These are phyloP conservation scores for Sus scrofa DNA, from an alignment of 2,113 vertebrate species.

Conservation along the genomic window T2T-Sscrofa CM000819.6:28050501-28051000, in stretches of 20 bases:
- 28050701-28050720: neutral
- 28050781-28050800: neutral
- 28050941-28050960: neutral
- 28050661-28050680: neutral
- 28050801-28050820: neutral
- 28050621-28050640: neutral
- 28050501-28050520: constrained; percentile 70
- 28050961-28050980: constrained; percentile 41
- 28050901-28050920: neutral
- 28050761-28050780: constrained; percentile 18
- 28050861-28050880: neutral
- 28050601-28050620: neutral
- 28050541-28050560: neutral
- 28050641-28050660: neutral
- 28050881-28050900: neutral
- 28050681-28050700: neutral
- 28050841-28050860: neutral
- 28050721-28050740: neutral
- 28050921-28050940: neutral
- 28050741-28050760: neutral
- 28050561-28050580: neutral
- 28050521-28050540: constrained; percentile 65
- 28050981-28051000: neutral
- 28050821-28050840: neutral
- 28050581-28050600: neutral